These are phyloP conservation scores for Gryllus longicercus DNA, from an alignment of 2,888 invertebrate genomes.

Conservation along the genomic window DNA sequence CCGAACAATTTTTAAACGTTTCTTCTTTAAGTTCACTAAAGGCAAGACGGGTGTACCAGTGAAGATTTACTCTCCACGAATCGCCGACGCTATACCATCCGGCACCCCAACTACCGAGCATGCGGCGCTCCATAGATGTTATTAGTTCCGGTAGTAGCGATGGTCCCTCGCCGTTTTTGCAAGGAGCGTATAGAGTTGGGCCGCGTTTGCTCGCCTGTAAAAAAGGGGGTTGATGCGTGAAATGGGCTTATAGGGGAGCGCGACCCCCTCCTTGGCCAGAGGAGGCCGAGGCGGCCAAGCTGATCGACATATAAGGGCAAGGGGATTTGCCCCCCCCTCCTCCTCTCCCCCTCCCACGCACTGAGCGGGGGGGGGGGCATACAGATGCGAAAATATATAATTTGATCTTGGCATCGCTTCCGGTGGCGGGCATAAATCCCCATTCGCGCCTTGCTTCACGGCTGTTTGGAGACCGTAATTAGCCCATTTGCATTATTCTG, in stretches of 20 bases:
- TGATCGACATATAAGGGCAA: constrained; percentile 34
- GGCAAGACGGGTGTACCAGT: too few relatives aligned
- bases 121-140: not conserved
- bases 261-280: not conserved
- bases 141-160: constrained; percentile 2
- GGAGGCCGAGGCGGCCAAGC: not conserved
- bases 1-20: too few relatives aligned
- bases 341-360: not conserved
- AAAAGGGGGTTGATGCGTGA: constrained; percentile 37
- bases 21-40: too few relatives aligned
- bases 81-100: too few relatives aligned
- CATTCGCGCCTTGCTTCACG: constrained; percentile 30
- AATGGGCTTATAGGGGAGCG: constrained; percentile 35
- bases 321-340: constrained; percentile 27
- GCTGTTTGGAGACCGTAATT: constrained; percentile 36
- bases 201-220: constrained; percentile 36
- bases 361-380: not conserved
- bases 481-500: constrained; percentile 35
- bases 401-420: constrained; percentile 28
- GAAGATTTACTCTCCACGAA: too few relatives aligned
- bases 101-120: too few relatives aligned
- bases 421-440: constrained; percentile 25
- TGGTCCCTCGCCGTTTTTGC: not conserved
- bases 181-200: constrained; percentile 29
- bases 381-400: constrained; percentile 31